A percentile compares a stretch with the other conserved stretches of the same genome.
phyloP scores from a whole-genome alignment of 2,797 vertebrate species.

The Oceanodroma leucorhoa region DNA sequence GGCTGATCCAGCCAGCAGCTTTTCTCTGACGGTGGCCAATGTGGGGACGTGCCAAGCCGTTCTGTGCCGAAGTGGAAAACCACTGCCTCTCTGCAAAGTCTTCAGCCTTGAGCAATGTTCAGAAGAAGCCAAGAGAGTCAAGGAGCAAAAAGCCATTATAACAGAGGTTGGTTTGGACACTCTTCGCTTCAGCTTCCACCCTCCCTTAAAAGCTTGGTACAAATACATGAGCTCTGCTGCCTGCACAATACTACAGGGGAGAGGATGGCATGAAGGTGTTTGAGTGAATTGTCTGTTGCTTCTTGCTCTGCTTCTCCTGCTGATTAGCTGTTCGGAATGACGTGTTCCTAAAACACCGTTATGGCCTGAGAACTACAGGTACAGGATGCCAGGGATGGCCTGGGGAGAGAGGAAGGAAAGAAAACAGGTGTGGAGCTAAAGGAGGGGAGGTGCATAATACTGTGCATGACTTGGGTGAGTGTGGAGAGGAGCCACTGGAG shows the following conservation, averaged over 20 bases:
- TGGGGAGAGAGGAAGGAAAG: neutral
- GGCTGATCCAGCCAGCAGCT: slow-evolving; percentile 81
- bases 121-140: slow-evolving; percentile 90
- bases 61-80: slow-evolving; percentile 87
- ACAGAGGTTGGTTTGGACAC: slow-evolving; percentile 85
- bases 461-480: neutral
- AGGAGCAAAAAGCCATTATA: slow-evolving; percentile 93
- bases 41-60: slow-evolving; percentile 93
- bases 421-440: neutral
- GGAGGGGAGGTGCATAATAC: neutral
- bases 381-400: neutral
- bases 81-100: slow-evolving; percentile 88
- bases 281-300: neutral
- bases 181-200: neutral
- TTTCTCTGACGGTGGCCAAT: slow-evolving; percentile 91
- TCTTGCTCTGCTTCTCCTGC: neutral
- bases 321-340: neutral
- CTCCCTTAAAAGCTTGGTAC: neutral
- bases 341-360: neutral
- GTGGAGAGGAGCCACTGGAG: neutral
- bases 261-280: neutral
- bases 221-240: neutral
- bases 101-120: slow-evolving; percentile 90
- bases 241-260: neutral
- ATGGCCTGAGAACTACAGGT: neutral